Conservation (phyloP, 2,797 vertebrate genomes). For the Anolis apletophallus region DNA sequence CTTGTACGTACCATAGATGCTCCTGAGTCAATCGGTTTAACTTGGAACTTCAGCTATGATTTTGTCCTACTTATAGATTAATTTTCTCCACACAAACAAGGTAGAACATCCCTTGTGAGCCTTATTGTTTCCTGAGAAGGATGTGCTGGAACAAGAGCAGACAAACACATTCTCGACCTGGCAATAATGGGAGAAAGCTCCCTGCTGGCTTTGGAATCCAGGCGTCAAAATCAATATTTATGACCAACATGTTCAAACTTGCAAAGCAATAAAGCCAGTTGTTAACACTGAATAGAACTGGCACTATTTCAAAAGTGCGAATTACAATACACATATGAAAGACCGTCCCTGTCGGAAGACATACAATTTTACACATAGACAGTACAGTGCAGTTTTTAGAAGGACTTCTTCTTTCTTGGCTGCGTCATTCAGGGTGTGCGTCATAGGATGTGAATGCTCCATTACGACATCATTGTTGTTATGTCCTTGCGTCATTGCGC, state of each 20-base stretch:
- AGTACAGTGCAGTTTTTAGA: too few species aligned
- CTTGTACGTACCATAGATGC: neutral
- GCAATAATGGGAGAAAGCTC: slow-evolving; percentile 33
- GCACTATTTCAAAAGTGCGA: too few species aligned
- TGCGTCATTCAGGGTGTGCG: too few species aligned
- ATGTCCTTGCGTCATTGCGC: too few species aligned
- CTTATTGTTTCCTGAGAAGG: slow-evolving; percentile 18
- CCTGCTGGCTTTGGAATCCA: slow-evolving; percentile 12
- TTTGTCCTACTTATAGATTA: slow-evolving; percentile 26
- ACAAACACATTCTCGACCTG: slow-evolving; percentile 24
- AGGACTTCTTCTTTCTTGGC: too few species aligned
- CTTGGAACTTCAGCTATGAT: neutral
- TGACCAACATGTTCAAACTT: neutral
- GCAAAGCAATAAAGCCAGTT: slow-evolving; percentile 23
- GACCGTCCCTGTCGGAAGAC: too few species aligned
- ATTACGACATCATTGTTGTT: too few species aligned
- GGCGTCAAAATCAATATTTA: slow-evolving; percentile 29
- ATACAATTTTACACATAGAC: too few species aligned
- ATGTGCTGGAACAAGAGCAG: slow-evolving; percentile 14
- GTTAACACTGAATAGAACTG: slow-evolving; percentile 2
- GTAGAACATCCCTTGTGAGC: neutral
- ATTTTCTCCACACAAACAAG: neutral
- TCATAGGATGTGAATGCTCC: too few species aligned
- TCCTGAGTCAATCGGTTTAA: neutral
- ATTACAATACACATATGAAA: too few species aligned